Conservation (phyloP, 2,113 vertebrate species). For the Gymnocephalus cernua region DNA sequence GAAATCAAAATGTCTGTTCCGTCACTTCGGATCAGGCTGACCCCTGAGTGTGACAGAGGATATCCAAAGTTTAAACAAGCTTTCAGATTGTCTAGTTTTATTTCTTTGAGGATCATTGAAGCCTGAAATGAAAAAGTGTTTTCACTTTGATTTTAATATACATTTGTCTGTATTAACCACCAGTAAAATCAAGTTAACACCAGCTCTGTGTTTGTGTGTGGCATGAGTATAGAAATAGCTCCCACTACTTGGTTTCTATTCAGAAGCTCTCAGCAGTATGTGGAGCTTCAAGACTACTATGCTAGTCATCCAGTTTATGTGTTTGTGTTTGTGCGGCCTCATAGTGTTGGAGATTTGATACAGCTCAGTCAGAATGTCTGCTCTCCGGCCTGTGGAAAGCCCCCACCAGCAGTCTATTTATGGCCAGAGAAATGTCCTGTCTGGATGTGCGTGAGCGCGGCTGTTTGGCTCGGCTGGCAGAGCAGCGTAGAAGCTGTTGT, state of each 20-base stretch:
- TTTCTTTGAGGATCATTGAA: neutral
- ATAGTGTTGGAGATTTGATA: constrained; percentile 37
- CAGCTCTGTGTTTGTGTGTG: neutral
- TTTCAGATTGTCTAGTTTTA: neutral
- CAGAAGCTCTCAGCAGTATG: constrained; percentile 19
- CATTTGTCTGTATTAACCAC: neutral
- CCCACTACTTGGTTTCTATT: neutral
- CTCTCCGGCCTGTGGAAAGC: constrained; percentile 29
- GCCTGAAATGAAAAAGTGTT: neutral
- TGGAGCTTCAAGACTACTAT: neutral
- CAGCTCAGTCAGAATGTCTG: constrained; percentile 45
- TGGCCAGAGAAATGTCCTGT: constrained; percentile 20
- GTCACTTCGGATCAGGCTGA: constrained; percentile 2
- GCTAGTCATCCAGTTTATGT: neutral
- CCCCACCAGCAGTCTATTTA: constrained; percentile 22
- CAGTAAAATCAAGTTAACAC: constrained; percentile 8
- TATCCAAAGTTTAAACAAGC: neutral
- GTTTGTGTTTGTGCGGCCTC: constrained; percentile 26
- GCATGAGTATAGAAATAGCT: constrained; percentile 14
- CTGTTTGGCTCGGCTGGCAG: constrained; percentile 36
- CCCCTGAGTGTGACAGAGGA: neutral
- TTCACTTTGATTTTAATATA: neutral
- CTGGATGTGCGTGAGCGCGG: constrained; percentile 10
- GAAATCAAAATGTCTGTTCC: constrained; percentile 19
- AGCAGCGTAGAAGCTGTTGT: constrained; percentile 20